Percentiles rank a stretch among this genome's conserved stretches.
phyloP scores from a whole-genome alignment of 2,888 invertebrate species.

The Pimpla rufipes region DNA sequence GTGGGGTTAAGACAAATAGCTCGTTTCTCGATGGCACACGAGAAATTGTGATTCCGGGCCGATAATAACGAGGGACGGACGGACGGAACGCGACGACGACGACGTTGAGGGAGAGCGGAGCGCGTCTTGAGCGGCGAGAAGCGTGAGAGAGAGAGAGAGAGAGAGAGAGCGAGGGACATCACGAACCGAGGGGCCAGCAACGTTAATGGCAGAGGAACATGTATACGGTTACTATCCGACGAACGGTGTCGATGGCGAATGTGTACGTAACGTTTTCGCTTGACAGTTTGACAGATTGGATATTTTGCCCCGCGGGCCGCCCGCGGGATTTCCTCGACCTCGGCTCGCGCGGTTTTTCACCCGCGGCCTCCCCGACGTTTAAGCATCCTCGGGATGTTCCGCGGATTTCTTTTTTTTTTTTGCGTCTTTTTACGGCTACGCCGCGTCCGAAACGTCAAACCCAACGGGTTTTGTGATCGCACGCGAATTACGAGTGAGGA shows the following conservation, averaged over 20 bases:
- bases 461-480: too few species aligned
- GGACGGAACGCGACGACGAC: too few species aligned
- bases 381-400: too few species aligned
- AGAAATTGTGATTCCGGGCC: slow-evolving; percentile 80
- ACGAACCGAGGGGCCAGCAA: slow-evolving; percentile 64
- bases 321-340: background rate
- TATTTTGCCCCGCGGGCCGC: slow-evolving; percentile 61
- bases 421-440: too few species aligned
- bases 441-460: too few species aligned
- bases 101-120: slow-evolving; percentile 29
- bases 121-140: slow-evolving; percentile 45
- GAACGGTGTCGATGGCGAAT: slow-evolving; percentile 82
- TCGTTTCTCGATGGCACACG: slow-evolving; percentile 80
- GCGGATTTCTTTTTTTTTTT: too few species aligned
- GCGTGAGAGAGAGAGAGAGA: slow-evolving; percentile 28
- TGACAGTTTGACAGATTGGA: slow-evolving; percentile 82
- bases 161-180: background rate
- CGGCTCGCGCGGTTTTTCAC: too few species aligned
- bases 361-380: too few species aligned
- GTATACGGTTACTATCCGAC: slow-evolving; percentile 84
- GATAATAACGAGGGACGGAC: slow-evolving; percentile 57
- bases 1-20: slow-evolving; percentile 83
- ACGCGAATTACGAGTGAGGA: too few species aligned
- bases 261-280: slow-evolving; percentile 81
- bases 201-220: slow-evolving; percentile 85